These are phyloP conservation scores for Drosophila hydei DNA, from an alignment of 1,140 invertebrate species.

Conservation along the genomic window DNA sequence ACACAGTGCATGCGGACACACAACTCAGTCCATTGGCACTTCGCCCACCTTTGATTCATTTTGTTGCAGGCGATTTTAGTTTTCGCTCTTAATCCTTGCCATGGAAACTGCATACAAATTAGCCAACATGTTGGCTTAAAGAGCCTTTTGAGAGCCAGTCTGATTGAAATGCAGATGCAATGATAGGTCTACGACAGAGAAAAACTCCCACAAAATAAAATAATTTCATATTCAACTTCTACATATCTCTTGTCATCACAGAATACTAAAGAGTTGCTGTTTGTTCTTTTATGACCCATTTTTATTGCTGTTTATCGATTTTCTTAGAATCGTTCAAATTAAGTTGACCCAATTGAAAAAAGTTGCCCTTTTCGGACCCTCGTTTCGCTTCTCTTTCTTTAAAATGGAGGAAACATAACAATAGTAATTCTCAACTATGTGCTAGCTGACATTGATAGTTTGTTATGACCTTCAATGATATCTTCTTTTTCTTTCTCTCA, in stretches of 20 bases:
- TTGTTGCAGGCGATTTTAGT: neutral
- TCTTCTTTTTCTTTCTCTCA: neutral
- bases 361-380: constrained; percentile 4
- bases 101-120: constrained; percentile 23
- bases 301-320: constrained; percentile 29
- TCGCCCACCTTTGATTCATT: constrained; percentile 6
- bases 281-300: constrained; percentile 28
- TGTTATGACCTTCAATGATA: neutral
- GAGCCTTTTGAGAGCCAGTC: neutral
- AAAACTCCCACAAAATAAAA: neutral
- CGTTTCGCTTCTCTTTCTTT: neutral
- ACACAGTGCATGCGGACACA: neutral
- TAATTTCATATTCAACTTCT: neutral
- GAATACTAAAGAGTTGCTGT: neutral
- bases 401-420: neutral
- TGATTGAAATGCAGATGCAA: neutral
- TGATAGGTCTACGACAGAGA: no score
- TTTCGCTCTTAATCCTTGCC: constrained; percentile 6
- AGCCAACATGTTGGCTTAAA: neutral
- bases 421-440: constrained; percentile 1
- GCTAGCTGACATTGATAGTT: constrained; percentile 6
- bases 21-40: constrained; percentile 8
- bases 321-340: constrained; percentile 11
- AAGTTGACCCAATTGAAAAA: constrained; percentile 18
- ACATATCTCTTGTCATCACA: neutral